These are phyloP conservation scores for Pinctada fucata DNA, from an alignment of 2,888 invertebrate genomes.

Conservation along the genomic window DNA sequence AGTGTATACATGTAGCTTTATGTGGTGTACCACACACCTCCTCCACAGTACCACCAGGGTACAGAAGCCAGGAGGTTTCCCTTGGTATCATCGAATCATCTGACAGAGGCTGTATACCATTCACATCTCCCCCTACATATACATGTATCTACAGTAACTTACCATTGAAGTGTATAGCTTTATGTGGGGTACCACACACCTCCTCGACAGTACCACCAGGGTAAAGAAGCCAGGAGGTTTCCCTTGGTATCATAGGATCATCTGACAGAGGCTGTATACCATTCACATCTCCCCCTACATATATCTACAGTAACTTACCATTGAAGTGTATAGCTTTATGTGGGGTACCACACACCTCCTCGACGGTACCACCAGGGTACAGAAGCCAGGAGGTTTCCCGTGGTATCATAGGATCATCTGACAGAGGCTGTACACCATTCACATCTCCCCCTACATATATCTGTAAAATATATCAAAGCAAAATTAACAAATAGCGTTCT, in stretches of 20 bases:
- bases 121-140: conserved; percentile 75
- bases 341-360: conserved; percentile 70
- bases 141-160: conserved; percentile 12
- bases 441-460: conserved; percentile 75
- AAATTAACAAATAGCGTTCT: too few relatives aligned
- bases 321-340: conserved; percentile 71
- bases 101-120: conserved; percentile 69
- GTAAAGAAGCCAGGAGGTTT: conserved; percentile 73
- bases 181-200: conserved; percentile 67
- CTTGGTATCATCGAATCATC: conserved; percentile 67
- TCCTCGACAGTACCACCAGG: conserved; percentile 74
- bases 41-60: conserved; percentile 73
- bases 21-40: conserved; percentile 68
- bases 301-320: conserved; percentile 71
- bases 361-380: conserved; percentile 72
- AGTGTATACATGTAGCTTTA: conserved; percentile 66
- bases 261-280: conserved; percentile 71
- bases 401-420: conserved; percentile 67
- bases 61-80: conserved; percentile 74
- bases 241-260: conserved; percentile 63
- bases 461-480: conserved; percentile 48
- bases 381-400: conserved; percentile 74
- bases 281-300: conserved; percentile 74
- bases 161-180: conserved; percentile 74
- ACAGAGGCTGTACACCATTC: conserved; percentile 68